Evolutionary conservation across 1,140 invertebrate genomes (phyloP), one percentile per base, ranked within the genome.

Genomic region (Drosophila lini): DNA sequence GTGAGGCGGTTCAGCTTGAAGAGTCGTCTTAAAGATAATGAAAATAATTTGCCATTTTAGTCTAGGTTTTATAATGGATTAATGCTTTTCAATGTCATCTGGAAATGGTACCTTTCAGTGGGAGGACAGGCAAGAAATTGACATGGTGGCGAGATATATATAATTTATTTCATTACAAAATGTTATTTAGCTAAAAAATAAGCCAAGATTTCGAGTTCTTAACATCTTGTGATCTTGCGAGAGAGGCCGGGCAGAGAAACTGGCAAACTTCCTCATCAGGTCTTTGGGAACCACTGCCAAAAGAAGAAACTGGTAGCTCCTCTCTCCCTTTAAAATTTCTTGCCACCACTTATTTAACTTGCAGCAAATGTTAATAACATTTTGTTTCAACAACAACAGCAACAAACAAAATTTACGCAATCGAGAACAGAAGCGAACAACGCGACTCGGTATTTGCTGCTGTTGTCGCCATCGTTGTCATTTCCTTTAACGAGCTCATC

Each of bases 401-500:
- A 67, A 57, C 67, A 77, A 47, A 44, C 52, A 58, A 80, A 88
- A 82, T 88, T 82, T 88, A 86, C 82, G 82, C 82, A 88, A 82
- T 88, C 77, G 61, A 77, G 60, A 85, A 71, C 81, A 84, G 74
- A 75, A 48, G 41, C 74, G 61, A 76, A 58, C 41, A 67, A 55
- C 53, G 62, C 45, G 71, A 57, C 44, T 45, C 25, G 50, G 34
- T 47, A 53, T 67, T 61, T 56, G 73, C 40, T 57, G 59, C 41
- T 63, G 61, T 60, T 81, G 74, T 82, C 67, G 67, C 52, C 69
- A 63, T 68, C 69, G 67, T 65, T 64, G 75, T 79, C 67, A 71
- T 81, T 88, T 88, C 73, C 83, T 88, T 89, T 88, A 88, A 88
- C 83, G 83, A 88, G 83, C 83, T 88, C 83, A 80, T 88, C 83